Percentiles rank a stretch among this genome's conserved stretches.
Conservation (phyloP, 2,888 invertebrate genomes). For the Rhamnusium bicolor region DNA sequence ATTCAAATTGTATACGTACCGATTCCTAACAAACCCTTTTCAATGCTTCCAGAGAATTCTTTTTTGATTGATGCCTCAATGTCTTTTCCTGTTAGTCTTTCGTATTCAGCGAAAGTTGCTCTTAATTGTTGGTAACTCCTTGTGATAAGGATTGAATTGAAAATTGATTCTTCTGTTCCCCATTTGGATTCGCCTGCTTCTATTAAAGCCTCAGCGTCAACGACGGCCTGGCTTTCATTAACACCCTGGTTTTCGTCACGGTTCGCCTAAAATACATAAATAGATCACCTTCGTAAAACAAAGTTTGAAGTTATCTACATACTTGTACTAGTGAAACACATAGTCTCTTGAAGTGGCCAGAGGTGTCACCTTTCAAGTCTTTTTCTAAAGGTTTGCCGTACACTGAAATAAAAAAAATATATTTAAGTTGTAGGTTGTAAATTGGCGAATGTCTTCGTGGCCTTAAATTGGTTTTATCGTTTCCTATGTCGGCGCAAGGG, state of each 20-base stretch:
- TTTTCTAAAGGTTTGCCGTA: constrained; percentile 87
- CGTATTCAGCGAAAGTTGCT: constrained; percentile 88
- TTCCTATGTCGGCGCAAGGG: too few relatives aligned
- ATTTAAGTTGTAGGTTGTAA: too few relatives aligned
- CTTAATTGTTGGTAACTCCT: constrained; percentile 92
- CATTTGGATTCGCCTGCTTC: constrained; percentile 87
- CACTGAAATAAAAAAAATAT: constrained; percentile 73
- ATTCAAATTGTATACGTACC: constrained; percentile 74
- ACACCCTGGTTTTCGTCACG: constrained; percentile 92
- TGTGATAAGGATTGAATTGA: constrained; percentile 88
- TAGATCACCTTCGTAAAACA: background rate
- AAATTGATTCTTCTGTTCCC: constrained; percentile 93
- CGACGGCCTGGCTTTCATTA: constrained; percentile 84
- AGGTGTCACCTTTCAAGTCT: constrained; percentile 92
- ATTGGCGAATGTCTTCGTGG: too few relatives aligned
- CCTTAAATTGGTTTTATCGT: too few relatives aligned
- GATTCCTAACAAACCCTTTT: constrained; percentile 90
- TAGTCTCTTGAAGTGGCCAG: constrained; percentile 95
- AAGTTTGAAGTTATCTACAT: constrained; percentile 36
- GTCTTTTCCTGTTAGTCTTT: constrained; percentile 85
- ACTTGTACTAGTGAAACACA: constrained; percentile 88
- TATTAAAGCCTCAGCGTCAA: constrained; percentile 87
- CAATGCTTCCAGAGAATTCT: constrained; percentile 90
- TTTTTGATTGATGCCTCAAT: constrained; percentile 89
- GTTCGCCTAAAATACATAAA: constrained; percentile 75